Percentiles rank a stretch among this genome's conserved stretches.
Evolutionary conservation across 2,888 invertebrate species (phyloP).

Genomic region (Plagodis dolabraria): DNA sequence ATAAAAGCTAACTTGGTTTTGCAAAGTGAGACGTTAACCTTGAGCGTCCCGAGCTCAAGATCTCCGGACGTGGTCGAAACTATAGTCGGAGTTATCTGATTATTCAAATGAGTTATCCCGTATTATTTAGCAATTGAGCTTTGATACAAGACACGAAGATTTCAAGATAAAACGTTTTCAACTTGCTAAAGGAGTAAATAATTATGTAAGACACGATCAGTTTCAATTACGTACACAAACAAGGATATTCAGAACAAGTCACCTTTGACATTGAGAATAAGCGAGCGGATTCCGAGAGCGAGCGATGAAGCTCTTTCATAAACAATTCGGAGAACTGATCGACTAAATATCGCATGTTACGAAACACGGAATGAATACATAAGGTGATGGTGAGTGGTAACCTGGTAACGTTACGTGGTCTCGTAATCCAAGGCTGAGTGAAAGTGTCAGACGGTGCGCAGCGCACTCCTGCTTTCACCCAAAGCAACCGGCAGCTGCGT

Average conservation of each 20-base stretch:
- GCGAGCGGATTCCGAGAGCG: not conserved
- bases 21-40: too few species aligned
- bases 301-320: constrained; percentile 9
- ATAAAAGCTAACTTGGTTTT: too few species aligned
- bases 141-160: too few species aligned
- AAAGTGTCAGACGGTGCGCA: constrained; percentile 58
- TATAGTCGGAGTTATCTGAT: too few species aligned
- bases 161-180: too few species aligned
- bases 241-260: not conserved
- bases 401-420: constrained; percentile 63
- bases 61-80: too few species aligned
- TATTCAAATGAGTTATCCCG: too few species aligned
- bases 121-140: too few species aligned
- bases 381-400: constrained; percentile 45
- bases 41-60: too few species aligned
- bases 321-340: constrained; percentile 19
- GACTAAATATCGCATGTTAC: constrained; percentile 41
- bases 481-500: constrained; percentile 10
- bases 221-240: too few species aligned
- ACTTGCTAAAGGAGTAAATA: too few species aligned
- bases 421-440: constrained; percentile 74
- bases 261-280: not conserved
- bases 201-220: too few species aligned
- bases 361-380: constrained; percentile 47
- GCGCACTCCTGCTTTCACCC: constrained; percentile 60